Evolutionary conservation across 2,113 vertebrate species (phyloP).

Genomic region (Scomber scombrus): DNA sequence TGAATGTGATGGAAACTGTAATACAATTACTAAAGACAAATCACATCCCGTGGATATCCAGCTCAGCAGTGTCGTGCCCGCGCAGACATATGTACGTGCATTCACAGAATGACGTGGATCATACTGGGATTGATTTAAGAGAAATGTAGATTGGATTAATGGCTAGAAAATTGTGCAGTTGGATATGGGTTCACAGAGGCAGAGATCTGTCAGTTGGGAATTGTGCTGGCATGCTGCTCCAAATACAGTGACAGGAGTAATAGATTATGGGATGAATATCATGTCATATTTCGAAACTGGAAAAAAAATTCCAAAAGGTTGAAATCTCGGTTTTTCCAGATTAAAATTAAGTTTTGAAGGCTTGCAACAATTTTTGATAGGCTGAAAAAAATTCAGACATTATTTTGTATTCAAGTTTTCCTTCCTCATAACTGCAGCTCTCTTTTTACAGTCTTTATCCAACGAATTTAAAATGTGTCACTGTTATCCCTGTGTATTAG

Average conservation of each 20-base stretch:
- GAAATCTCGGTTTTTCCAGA: no score
- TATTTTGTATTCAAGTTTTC: no score
- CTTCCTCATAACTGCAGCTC: no score
- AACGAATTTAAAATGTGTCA: no score
- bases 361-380: no score
- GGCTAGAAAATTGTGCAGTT: conserved; percentile 25
- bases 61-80: conserved; percentile 50
- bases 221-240: background rate
- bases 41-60: conserved; percentile 58
- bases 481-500: no score
- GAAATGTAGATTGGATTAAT: conserved; percentile 52
- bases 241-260: background rate
- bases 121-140: conserved; percentile 51
- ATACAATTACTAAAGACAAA: conserved; percentile 74
- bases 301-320: background rate
- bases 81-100: background rate
- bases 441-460: no score
- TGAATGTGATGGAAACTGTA: conserved; percentile 75
- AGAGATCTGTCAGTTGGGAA: conserved; percentile 1
- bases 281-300: no score
- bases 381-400: no score
- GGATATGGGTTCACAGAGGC: conserved; percentile 28
- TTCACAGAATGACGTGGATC: conserved; percentile 33
- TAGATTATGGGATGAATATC: background rate
- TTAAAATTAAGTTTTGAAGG: no score